A percentile compares a stretch with the other conserved stretches of the same genome.
Conservation (phyloP, 2,797 vertebrate genomes). For the Microctenopoma steveboyesi region DNA sequence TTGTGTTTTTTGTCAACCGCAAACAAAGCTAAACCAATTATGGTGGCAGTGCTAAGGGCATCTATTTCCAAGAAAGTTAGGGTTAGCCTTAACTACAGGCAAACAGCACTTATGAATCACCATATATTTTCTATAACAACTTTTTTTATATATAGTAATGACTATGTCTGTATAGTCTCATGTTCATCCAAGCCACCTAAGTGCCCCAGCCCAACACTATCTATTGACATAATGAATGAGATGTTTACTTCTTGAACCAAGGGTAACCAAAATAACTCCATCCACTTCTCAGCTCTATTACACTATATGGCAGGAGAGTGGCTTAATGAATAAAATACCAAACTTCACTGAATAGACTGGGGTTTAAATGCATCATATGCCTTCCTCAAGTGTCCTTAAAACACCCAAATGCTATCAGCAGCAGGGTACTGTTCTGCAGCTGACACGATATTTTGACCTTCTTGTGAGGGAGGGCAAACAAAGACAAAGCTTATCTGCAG, state of each 20-base stretch:
- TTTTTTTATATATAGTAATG: neutral
- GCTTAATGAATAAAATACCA: slow-evolving; percentile 1
- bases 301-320: neutral
- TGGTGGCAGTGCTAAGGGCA: no score
- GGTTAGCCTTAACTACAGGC: no score
- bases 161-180: neutral
- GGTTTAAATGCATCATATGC: neutral
- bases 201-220: neutral
- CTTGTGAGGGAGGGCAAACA: slow-evolving; percentile 7
- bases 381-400: slow-evolving; percentile 10
- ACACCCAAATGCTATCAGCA: slow-evolving; percentile 8
- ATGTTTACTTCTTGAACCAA: neutral
- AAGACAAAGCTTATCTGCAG: slow-evolving; percentile 26
- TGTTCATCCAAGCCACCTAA: neutral
- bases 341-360: neutral
- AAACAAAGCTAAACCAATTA: no score
- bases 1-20: no score
- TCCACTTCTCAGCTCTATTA: neutral
- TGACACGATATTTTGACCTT: slow-evolving; percentile 32
- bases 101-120: neutral
- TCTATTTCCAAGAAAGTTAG: no score
- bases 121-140: neutral
- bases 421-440: neutral
- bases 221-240: neutral
- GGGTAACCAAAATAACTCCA: neutral